A percentile compares a stretch with the other conserved stretches of the same genome.
Conservation (phyloP, 2,113 vertebrate species). For the Hydrochoerus hydrochaeris region DNA sequence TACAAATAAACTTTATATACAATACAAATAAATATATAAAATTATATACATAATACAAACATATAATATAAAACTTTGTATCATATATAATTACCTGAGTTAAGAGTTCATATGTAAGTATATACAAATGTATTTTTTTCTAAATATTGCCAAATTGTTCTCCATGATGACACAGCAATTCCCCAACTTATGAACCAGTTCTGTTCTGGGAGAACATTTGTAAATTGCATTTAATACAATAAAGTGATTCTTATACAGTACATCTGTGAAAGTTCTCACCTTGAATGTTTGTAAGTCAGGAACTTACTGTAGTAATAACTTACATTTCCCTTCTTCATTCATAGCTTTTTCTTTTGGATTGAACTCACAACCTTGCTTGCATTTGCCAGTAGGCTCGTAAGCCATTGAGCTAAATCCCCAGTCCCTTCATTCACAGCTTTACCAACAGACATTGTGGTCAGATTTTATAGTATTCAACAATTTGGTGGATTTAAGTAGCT, state of each 20-base stretch:
- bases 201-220: neutral
- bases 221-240: neutral
- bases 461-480: slow-evolving; percentile 1
- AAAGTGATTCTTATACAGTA: neutral
- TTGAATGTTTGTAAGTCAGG: neutral
- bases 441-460: neutral
- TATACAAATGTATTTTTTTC: neutral
- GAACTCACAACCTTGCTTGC: too few relatives aligned
- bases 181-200: neutral
- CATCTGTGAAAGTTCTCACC: neutral
- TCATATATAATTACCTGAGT: neutral
- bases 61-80: neutral
- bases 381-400: too few relatives aligned
- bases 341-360: neutral
- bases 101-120: neutral
- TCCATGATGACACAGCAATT: neutral
- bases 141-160: neutral
- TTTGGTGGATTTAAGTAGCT: neutral
- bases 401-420: too few relatives aligned
- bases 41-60: neutral
- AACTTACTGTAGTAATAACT: neutral
- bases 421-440: neutral
- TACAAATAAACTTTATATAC: neutral
- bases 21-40: neutral
- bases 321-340: neutral